These are phyloP conservation scores for Oscheius onirici DNA, from an alignment of 2,888 invertebrate species.

Conservation along the genomic window DNA sequence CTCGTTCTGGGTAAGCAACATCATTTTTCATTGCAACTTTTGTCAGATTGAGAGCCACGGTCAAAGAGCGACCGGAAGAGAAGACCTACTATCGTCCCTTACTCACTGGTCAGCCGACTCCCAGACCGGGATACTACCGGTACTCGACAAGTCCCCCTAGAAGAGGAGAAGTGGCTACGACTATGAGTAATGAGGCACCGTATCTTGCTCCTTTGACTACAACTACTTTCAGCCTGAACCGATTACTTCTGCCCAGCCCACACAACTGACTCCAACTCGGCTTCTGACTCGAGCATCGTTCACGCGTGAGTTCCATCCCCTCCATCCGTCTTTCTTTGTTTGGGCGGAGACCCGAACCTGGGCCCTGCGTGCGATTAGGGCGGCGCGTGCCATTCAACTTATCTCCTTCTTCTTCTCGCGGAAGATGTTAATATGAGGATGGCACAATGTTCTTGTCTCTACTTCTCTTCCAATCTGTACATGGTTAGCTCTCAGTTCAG, in stretches of 20 bases:
- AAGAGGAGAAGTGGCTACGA: slow-evolving; percentile 7
- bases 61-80: slow-evolving; percentile 15
- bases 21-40: too few relatives aligned
- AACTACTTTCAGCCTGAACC: background rate
- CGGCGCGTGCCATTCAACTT: slow-evolving; percentile 28
- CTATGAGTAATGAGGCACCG: background rate
- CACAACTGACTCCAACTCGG: background rate
- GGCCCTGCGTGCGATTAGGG: slow-evolving; percentile 22
- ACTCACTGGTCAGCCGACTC: background rate
- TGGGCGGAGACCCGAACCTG: slow-evolving; percentile 22
- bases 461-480: slow-evolving; percentile 7
- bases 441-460: slow-evolving; percentile 20
- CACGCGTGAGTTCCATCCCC: slow-evolving; percentile 21
- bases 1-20: background rate
- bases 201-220: too few relatives aligned
- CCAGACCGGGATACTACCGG: background rate
- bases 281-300: slow-evolving; percentile 9
- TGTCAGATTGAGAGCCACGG: slow-evolving; percentile 1
- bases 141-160: slow-evolving; percentile 1
- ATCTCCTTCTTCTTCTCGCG: background rate
- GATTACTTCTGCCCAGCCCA: background rate
- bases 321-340: slow-evolving; percentile 32
- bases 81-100: slow-evolving; percentile 18
- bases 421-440: slow-evolving; percentile 31
- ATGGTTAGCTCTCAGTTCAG: slow-evolving; percentile 11